A percentile compares a stretch with the other conserved stretches of the same genome.
Evolutionary conservation across 2,797 vertebrate genomes (phyloP).

Genomic region (Valencia hispanica): DNA sequence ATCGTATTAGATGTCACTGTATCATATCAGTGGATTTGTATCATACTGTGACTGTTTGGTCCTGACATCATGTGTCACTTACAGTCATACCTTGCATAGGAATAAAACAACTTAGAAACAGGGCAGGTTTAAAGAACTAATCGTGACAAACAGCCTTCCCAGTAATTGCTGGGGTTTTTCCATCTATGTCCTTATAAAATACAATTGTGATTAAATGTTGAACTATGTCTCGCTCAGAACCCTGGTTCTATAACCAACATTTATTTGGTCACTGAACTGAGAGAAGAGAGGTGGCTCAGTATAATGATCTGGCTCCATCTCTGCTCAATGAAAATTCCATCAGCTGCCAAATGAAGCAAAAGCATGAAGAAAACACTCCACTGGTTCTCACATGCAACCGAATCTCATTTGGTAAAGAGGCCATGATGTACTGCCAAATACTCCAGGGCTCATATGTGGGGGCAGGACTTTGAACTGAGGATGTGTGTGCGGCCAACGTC

Average conservation of each 20-base stretch:
- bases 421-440: slow-evolving; percentile 29
- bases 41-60: background rate
- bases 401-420: slow-evolving; percentile 27
- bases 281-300: slow-evolving; percentile 8
- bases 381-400: slow-evolving; percentile 24
- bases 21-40: background rate
- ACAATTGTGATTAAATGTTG: background rate
- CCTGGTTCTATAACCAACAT: background rate
- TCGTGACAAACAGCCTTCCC: background rate
- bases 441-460: slow-evolving; percentile 4
- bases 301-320: slow-evolving; percentile 16
- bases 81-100: no score
- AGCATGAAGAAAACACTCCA: slow-evolving; percentile 16
- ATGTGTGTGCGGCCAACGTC: background rate
- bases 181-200: background rate
- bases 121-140: background rate
- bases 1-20: background rate
- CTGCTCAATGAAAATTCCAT: slow-evolving; percentile 12
- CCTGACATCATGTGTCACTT: no score
- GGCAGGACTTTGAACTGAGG: slow-evolving; percentile 1
- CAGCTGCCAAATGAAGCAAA: slow-evolving; percentile 32
- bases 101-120: background rate
- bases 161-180: background rate
- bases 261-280: background rate
- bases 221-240: background rate